phyloP scores from a whole-genome alignment of 2,797 vertebrate species.

The Podarcis siculus region DNA sequence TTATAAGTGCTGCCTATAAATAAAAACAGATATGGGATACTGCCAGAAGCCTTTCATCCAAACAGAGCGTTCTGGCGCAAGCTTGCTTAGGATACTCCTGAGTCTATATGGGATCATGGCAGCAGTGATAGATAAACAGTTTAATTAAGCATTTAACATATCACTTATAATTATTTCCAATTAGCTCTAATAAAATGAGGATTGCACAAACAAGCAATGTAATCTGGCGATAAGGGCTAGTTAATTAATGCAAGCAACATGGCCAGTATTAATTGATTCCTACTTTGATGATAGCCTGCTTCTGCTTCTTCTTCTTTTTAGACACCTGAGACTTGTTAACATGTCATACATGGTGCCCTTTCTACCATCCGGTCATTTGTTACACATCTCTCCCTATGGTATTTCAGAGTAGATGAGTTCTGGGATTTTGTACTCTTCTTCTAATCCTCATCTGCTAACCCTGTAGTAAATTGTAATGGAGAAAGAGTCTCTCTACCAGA shows the following conservation, averaged over 20 bases:
- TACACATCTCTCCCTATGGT: neutral
- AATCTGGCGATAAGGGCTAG: constrained; percentile 58
- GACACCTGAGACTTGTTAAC: constrained; percentile 23
- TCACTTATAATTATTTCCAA: constrained; percentile 57
- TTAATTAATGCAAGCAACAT: constrained; percentile 60
- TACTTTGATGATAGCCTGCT: neutral
- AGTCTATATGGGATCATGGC: constrained; percentile 13
- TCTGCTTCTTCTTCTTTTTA: neutral
- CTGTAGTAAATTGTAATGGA: neutral
- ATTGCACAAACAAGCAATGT: constrained; percentile 55
- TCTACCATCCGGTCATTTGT: neutral
- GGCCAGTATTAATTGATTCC: constrained; percentile 45
- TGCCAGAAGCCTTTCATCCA: neutral
- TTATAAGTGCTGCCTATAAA: accelerated
- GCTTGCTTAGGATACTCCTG: neutral
- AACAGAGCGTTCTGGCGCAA: neutral
- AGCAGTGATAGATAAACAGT: constrained; percentile 50
- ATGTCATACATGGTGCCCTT: neutral
- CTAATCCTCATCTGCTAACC: neutral
- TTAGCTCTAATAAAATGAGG: constrained; percentile 62
- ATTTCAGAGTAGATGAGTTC: neutral
- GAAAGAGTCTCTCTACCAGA: neutral
- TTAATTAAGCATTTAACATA: constrained; percentile 61
- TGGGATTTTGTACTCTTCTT: neutral
- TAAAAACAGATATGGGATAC: neutral